phyloP scores from a whole-genome alignment of 2,797 vertebrate species.

The Buphagus erythrorhynchus region DNA sequence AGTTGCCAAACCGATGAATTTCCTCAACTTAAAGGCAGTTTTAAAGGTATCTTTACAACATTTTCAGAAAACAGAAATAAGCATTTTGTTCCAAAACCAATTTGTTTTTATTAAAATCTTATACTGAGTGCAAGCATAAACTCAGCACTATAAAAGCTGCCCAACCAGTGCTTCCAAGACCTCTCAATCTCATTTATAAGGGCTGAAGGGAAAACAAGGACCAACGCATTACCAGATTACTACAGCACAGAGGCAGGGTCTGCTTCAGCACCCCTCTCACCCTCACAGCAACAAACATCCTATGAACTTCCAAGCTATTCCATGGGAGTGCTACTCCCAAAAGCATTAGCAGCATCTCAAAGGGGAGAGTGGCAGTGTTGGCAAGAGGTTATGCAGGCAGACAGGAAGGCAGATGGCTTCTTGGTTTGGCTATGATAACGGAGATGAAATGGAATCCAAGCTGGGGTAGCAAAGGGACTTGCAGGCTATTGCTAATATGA shows the following conservation, averaged over 20 bases:
- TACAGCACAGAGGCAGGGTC: not conserved
- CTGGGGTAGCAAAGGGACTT: not conserved
- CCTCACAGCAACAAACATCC: not conserved
- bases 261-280: not conserved
- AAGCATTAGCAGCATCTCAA: not conserved
- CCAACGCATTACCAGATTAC: accelerated
- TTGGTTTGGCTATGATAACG: not conserved
- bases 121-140: not conserved
- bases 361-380: not conserved
- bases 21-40: not conserved
- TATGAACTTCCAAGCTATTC: not conserved
- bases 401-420: not conserved
- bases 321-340: not conserved
- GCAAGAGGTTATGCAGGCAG: not conserved
- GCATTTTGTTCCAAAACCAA: not conserved
- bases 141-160: not conserved
- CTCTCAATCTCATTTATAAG: not conserved
- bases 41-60: not conserved
- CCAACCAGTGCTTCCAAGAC: not conserved
- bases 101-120: not conserved
- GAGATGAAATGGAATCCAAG: not conserved
- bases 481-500: not conserved
- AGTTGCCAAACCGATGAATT: not conserved
- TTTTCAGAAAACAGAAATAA: not conserved
- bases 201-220: not conserved